Evolutionary conservation across 64 coral and sea anemone genomes (phyloP), one percentile per base, ranked within the genome.

Genomic region (Exaiptasia diaphana): DNA sequence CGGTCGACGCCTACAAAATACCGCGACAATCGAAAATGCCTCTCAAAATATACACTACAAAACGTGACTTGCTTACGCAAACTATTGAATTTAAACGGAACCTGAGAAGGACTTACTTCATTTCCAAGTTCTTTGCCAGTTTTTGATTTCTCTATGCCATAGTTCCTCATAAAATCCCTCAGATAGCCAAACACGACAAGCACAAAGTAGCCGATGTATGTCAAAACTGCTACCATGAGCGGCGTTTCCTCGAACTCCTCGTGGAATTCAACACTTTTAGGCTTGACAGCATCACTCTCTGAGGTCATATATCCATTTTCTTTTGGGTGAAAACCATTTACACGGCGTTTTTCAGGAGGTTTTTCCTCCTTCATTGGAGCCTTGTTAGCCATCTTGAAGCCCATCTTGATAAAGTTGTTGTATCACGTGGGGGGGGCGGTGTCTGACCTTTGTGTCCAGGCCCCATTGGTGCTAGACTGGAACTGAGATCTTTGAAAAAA

Each of bases 221-320:
- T 99, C 85, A 92, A 89, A 41, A 99, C 95, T 21, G 95, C 95
- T 6, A 99, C 90, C 40, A 88, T 53, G 41, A 99, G 74, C 32
- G 89, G 95, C 0, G 95, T 99, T 73, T 99, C 84, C 71, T 99
- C 95, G 38, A 99, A 99, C 32, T 88, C 90, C 39, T 99, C 95
- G 17, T 64, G 34, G 67, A 88, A 88, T 72, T 88, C 85, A 26
- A 64, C 67, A 71, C 50, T 64, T 35, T 18, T 41, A 17, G 71
- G 49, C 41, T 59, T 80, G n/a, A 38, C 74, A 44, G 67, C 54
- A 30, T 63, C 64, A 18, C 71, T 88, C 44, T 36, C 65, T 17
- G 43, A 48, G 57, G 76, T 59, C 59, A 70, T 80, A 72, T 80
- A 80, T 60, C 85, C 85, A 20, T 88, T 88, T 45, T 49, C 69